Evolutionary conservation across 2,888 invertebrate genomes (phyloP).

Genomic region (Drosophila phalerata): DNA sequence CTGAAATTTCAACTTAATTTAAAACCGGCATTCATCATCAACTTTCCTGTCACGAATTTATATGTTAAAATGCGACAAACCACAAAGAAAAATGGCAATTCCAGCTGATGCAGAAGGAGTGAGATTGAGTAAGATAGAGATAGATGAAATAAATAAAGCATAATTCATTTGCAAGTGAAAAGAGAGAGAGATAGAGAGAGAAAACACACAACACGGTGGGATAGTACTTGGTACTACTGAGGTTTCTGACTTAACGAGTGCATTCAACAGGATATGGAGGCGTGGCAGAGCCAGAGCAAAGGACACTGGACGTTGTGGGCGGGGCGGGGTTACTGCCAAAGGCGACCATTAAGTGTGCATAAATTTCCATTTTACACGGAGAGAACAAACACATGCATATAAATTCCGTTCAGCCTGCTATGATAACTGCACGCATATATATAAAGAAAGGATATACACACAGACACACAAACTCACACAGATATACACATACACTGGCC

Average conservation of each 20-base stretch:
- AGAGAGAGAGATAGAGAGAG: not conserved
- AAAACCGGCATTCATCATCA: constrained; percentile 56
- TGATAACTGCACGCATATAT: constrained; percentile 40
- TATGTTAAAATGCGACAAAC: constrained; percentile 58
- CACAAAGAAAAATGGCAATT: constrained; percentile 47
- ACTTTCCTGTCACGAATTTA: constrained; percentile 59
- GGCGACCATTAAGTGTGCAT: constrained; percentile 68
- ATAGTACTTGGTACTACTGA: constrained; percentile 27
- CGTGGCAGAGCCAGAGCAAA: constrained; percentile 22
- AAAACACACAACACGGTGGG: constrained; percentile 3
- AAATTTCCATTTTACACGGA: constrained; percentile 65
- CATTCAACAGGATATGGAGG: constrained; percentile 62
- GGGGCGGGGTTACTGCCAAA: constrained; percentile 23
- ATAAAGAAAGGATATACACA: constrained; percentile 5
- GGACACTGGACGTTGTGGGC: not conserved
- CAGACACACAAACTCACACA: not conserved
- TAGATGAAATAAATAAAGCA: constrained; percentile 49
- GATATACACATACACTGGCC: constrained; percentile 11
- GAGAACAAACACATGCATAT: constrained; percentile 56
- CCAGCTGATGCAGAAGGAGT: constrained; percentile 9
- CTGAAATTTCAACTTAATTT: constrained; percentile 59
- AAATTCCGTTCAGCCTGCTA: constrained; percentile 42
- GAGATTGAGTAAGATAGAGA: not conserved
- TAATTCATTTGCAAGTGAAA: constrained; percentile 56
- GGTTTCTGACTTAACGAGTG: constrained; percentile 53